phyloP scores from a whole-genome alignment of 2,888 invertebrate genomes.

The Lasioglossum lativentre region DNA sequence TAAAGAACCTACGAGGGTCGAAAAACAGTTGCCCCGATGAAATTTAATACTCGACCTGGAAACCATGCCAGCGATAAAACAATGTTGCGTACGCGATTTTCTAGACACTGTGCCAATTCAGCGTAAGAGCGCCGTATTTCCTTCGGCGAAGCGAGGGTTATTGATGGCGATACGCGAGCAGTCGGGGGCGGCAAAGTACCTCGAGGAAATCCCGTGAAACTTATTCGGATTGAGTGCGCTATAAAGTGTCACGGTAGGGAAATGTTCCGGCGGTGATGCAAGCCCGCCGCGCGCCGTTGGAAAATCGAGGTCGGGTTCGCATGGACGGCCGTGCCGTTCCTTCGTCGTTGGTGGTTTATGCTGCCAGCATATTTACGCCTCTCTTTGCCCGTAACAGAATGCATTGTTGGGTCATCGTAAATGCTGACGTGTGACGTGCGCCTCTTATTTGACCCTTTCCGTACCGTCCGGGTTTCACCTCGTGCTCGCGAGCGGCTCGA shows the following conservation, averaged over 20 bases:
- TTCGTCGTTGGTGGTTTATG: slow-evolving; percentile 73
- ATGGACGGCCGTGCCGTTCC: slow-evolving; percentile 64
- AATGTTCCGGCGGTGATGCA: slow-evolving; percentile 53
- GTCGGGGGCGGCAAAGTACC: slow-evolving; percentile 42
- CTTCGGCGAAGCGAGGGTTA: neutral
- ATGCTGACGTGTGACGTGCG: slow-evolving; percentile 60
- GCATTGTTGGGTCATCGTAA: slow-evolving; percentile 66
- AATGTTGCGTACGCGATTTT: neutral
- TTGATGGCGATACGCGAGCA: slow-evolving; percentile 8
- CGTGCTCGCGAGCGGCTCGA: slow-evolving; percentile 18
- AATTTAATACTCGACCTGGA: neutral
- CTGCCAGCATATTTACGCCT: slow-evolving; percentile 73
- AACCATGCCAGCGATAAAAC: neutral
- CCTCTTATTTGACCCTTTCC: slow-evolving; percentile 49
- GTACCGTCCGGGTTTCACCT: slow-evolving; percentile 46
- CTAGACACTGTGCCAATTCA: slow-evolving; percentile 14
- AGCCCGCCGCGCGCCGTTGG: slow-evolving; percentile 54
- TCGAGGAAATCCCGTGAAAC: slow-evolving; percentile 54
- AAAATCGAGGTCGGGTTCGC: slow-evolving; percentile 70
- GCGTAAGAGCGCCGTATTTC: slow-evolving; percentile 3
- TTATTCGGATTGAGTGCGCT: slow-evolving; percentile 53
- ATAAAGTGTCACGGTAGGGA: slow-evolving; percentile 57
- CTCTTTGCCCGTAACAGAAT: slow-evolving; percentile 68
- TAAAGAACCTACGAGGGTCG: neutral
- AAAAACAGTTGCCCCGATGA: neutral